phyloP scores from a whole-genome alignment of 2,113 vertebrate species.

The Bungarus multicinctus region DNA sequence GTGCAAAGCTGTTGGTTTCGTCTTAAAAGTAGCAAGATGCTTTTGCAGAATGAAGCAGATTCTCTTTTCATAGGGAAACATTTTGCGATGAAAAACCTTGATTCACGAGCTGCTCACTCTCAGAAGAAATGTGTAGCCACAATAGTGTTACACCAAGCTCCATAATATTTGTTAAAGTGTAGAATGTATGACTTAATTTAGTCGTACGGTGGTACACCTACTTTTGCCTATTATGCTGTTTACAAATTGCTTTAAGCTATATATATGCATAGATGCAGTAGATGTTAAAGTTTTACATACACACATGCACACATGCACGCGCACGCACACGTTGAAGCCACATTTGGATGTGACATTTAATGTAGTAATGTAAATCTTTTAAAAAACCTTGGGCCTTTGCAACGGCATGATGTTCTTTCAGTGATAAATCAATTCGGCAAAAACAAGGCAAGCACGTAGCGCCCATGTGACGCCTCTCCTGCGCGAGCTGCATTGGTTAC shows the following conservation, averaged over 20 bases:
- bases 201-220: background rate
- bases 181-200: background rate
- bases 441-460: too few species aligned
- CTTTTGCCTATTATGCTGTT: background rate
- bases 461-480: too few species aligned
- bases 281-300: too few species aligned
- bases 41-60: background rate
- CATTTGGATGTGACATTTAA: background rate
- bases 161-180: background rate
- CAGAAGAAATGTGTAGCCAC: background rate
- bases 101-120: background rate
- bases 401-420: background rate
- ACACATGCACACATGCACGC: background rate
- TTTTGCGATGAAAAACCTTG: background rate
- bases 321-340: background rate
- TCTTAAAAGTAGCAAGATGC: background rate
- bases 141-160: background rate
- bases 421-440: background rate
- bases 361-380: background rate
- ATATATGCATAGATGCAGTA: background rate
- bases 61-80: background rate
- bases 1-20: background rate
- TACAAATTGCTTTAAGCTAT: background rate
- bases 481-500: too few species aligned
- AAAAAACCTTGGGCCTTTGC: slow-evolving; percentile 25